These are phyloP conservation scores for Exocentrus adspersus DNA, from an alignment of 2,888 invertebrate genomes.

Conservation along the genomic window DNA sequence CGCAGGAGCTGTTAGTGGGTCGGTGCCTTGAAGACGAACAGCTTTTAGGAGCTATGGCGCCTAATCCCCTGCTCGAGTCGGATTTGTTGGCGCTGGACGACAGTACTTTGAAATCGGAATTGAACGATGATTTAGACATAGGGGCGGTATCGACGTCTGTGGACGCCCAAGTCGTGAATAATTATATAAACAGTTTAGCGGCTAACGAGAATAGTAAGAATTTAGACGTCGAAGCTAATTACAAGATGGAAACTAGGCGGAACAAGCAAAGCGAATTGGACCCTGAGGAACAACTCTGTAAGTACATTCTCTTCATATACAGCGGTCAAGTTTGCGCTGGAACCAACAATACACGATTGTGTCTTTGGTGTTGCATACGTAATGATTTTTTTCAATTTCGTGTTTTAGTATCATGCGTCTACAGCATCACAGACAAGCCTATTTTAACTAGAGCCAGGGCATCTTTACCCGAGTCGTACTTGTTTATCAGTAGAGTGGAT, in stretches of 20 bases:
- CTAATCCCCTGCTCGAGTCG: conserved; percentile 55
- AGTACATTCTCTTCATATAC: conserved; percentile 34
- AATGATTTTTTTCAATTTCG: too few species aligned
- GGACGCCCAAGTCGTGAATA: conserved; percentile 45
- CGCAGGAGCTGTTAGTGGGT: conserved; percentile 58
- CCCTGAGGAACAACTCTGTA: conserved; percentile 56
- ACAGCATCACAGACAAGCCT: conserved; percentile 69
- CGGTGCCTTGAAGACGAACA: conserved; percentile 58
- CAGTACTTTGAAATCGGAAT: conserved; percentile 56
- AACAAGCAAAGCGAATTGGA: conserved; percentile 45
- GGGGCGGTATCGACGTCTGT: conserved; percentile 44
- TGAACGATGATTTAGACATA: conserved; percentile 53
- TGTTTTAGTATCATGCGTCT: conserved; percentile 57
- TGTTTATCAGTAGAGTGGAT: conserved; percentile 66
- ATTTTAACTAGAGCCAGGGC: conserved; percentile 81
- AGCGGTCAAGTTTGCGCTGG: background rate
- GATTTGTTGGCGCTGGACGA: conserved; percentile 59
- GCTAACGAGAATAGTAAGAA: conserved; percentile 33
- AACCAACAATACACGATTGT: too few species aligned
- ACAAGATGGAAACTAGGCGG: conserved; percentile 43
- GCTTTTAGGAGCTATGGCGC: conserved; percentile 54
- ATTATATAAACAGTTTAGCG: conserved; percentile 47
- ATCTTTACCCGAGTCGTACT: conserved; percentile 76
- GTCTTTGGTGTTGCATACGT: too few species aligned
- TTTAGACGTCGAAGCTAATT: conserved; percentile 29